A percentile compares a stretch with the other conserved stretches of the same genome.
phyloP scores from a whole-genome alignment of 2,113 vertebrate species.

The Tachysurus vachellii region DNA sequence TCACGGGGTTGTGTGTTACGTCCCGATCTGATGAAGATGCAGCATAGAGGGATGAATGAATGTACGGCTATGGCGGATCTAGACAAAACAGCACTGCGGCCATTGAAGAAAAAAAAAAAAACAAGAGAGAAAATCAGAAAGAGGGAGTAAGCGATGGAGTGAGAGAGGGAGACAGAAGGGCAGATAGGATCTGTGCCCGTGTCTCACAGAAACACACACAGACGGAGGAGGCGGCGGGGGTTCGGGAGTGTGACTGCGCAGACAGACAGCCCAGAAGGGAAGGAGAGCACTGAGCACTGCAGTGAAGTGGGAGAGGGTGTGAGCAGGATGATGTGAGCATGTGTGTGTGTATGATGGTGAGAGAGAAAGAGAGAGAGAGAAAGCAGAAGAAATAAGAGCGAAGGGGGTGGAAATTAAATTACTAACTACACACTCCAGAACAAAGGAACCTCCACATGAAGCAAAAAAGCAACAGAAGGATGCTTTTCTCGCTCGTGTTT shows the following conservation, averaged over 20 bases:
- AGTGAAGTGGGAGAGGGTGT: conserved; percentile 53
- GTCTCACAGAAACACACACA: conserved; percentile 72
- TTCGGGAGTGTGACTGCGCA: conserved; percentile 53
- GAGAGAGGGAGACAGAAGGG: conserved; percentile 53
- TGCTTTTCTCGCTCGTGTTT: conserved; percentile 52
- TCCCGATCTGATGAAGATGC: neutral
- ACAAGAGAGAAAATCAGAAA: conserved; percentile 49
- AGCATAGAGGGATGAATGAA: conserved; percentile 30
- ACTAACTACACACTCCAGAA: conserved; percentile 65
- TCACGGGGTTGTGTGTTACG: neutral
- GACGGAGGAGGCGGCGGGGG: conserved; percentile 63
- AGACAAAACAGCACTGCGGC: conserved; percentile 24
- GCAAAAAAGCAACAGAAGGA: conserved; percentile 51
- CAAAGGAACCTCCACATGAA: conserved; percentile 61
- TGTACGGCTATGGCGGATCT: neutral
- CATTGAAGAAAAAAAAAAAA: conserved; percentile 33
- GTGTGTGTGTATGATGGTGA: neutral
- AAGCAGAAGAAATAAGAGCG: conserved; percentile 12
- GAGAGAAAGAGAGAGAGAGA: conserved; percentile 41
- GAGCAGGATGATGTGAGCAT: conserved; percentile 37
- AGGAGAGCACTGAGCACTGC: conserved; percentile 69
- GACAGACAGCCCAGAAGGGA: conserved; percentile 66
- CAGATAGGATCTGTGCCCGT: conserved; percentile 67
- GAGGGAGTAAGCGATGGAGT: conserved; percentile 2
- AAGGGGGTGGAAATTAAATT: conserved; percentile 55